A percentile compares a stretch with the other conserved stretches of the same genome.
These are phyloP conservation scores for Fabriciana adippe DNA, from an alignment of 2,888 invertebrate species.

Conservation along the genomic window DNA sequence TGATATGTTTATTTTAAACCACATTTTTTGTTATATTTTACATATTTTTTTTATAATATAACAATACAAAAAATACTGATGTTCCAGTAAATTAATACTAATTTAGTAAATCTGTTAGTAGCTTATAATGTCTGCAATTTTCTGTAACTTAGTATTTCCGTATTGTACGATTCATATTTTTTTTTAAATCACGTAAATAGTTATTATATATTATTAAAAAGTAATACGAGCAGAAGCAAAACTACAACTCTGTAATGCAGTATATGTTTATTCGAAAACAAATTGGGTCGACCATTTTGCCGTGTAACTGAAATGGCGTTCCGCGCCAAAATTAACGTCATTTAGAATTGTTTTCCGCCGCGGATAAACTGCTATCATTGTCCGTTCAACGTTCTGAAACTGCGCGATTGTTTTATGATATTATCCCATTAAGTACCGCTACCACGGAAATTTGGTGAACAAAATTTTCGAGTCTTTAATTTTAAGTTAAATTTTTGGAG, in stretches of 20 bases:
- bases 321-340: conserved; percentile 69
- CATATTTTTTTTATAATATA: too few species aligned
- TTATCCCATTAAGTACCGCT: conserved; percentile 56
- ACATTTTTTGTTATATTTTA: too few species aligned
- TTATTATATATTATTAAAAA: conserved; percentile 4
- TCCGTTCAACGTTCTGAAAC: conserved; percentile 44
- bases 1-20: too few species aligned
- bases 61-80: too few species aligned
- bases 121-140: too few species aligned
- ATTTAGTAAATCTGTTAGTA: too few species aligned
- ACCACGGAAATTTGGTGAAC: conserved; percentile 35
- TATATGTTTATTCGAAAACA: conserved; percentile 25
- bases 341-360: conserved; percentile 53
- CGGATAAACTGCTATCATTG: conserved; percentile 69
- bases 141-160: too few species aligned
- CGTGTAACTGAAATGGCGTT: conserved; percentile 44
- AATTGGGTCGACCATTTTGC: conserved; percentile 53
- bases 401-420: conserved; percentile 65
- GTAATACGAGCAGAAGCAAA: conserved; percentile 6
- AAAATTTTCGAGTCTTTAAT: conserved; percentile 23
- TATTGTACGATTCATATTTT: too few species aligned
- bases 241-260: conserved; percentile 18
- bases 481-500: not conserved
- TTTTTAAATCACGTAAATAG: too few species aligned
- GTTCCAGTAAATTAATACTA: too few species aligned